A percentile compares a stretch with the other conserved stretches of the same genome.
Evolutionary conservation across 1,140 invertebrate genomes (phyloP).

Genomic region (Lutraria rhynchaena): DNA sequence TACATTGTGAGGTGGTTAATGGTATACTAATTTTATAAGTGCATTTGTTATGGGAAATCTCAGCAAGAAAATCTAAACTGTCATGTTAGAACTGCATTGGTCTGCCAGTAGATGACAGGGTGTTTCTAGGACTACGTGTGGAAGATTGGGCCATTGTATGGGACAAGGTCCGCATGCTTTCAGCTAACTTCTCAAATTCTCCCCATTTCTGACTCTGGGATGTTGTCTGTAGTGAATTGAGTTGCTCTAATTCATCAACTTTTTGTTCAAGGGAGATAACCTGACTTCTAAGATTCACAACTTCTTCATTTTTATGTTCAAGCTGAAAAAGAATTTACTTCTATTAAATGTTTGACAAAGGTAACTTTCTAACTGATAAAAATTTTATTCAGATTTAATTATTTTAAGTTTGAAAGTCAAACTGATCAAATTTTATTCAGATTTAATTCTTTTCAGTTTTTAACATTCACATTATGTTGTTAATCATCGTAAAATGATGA

Average conservation of each 20-base stretch:
- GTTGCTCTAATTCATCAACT: constrained; percentile 72
- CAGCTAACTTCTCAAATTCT: constrained; percentile 80
- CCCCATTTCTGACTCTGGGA: constrained; percentile 81
- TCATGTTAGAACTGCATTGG: constrained; percentile 35
- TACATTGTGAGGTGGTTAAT: too few relatives aligned
- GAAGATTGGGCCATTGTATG: constrained; percentile 73
- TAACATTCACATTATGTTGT: too few relatives aligned
- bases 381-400: too few relatives aligned
- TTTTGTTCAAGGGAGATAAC: constrained; percentile 63
- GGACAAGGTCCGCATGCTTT: constrained; percentile 80
- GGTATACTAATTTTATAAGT: too few relatives aligned
- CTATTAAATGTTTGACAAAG: too few relatives aligned
- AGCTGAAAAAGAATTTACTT: constrained; percentile 70
- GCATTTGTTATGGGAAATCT: too few relatives aligned
- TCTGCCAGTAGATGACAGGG: constrained; percentile 5
- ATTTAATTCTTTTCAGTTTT: too few relatives aligned
- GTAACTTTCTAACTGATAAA: too few relatives aligned
- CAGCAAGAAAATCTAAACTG: neutral
- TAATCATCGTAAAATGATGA: too few relatives aligned
- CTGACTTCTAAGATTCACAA: constrained; percentile 62
- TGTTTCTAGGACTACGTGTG: constrained; percentile 22
- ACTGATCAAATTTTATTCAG: too few relatives aligned
- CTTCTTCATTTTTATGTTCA: constrained; percentile 69
- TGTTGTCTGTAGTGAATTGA: constrained; percentile 76
- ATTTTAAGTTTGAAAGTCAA: too few relatives aligned